Evolutionary conservation across 2,888 invertebrate genomes (phyloP), one percentile per base, ranked within the genome.

Genomic region (Rhyacophila evoluta): DNA sequence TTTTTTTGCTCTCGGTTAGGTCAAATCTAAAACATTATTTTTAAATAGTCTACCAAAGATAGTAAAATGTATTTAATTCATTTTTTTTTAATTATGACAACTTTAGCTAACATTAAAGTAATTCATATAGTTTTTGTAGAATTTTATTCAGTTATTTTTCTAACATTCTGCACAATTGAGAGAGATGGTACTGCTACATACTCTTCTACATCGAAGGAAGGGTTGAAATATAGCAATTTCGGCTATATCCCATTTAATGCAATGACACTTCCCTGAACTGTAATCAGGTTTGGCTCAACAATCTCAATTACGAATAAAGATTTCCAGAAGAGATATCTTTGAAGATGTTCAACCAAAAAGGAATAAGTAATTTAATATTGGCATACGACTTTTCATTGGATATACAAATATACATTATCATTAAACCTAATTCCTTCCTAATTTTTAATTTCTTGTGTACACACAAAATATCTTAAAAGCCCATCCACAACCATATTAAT

Each of bases 261-360:
- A 69, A 69, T 33, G 69, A 69, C 69, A 69, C 69, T 69, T 69
- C 69, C 69, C 55, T 55, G 33, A 69, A 29, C 73, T 73, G 39
- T 39, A 73, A 73, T 73, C 55, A 73, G 41, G 73, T 73, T 73
- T 41, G 73, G 73, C 41, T 38, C 28, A 73, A 73, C 73, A 73
- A 73, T 73, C 39, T 73, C 73, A 73, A 73, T 73, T 73, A 29
- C 41, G 29, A 73, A 73, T 73, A 73, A 73, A 73, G 73, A 73
- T 73, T 41, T 27, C 5, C n/a, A 29, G 19, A 41, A 29, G 27
- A 73, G 73, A 73, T 73, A 73, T 41, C 73, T 39, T 15, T 41
- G 73, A 38, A 72, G 38, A 38, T 38, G 25, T 55, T 55, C 55
- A 55, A 55, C 55, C 55, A 55, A 55, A 55, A 19, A 55, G 8